A percentile compares a stretch with the other conserved stretches of the same genome.
These are phyloP conservation scores for Trogon melanurus DNA, from an alignment of 2,113 vertebrate genomes.

Conservation along the genomic window DNA sequence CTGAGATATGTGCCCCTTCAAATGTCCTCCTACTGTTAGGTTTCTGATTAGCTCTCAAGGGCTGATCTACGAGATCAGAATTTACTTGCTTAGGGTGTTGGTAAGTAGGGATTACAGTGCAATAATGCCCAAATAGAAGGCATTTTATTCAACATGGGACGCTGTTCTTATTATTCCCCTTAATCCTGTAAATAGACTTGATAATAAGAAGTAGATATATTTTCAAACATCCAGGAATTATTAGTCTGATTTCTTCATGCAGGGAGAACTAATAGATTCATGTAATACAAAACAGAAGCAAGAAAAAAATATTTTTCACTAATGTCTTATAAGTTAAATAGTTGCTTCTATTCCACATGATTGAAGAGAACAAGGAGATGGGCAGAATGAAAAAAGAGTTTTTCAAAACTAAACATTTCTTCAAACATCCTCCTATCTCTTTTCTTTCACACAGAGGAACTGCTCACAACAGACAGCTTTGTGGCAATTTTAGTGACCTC, in stretches of 20 bases:
- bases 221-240: constrained; percentile 26
- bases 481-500: constrained; percentile 30
- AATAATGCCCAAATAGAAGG: background rate
- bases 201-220: constrained; percentile 13
- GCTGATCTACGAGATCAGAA: background rate
- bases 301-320: constrained; percentile 21
- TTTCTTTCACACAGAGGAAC: background rate
- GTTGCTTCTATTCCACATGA: constrained; percentile 12
- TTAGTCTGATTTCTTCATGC: constrained; percentile 26
- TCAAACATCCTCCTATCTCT: background rate
- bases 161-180: background rate
- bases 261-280: background rate
- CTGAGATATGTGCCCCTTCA: constrained; percentile 7
- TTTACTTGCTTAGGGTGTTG: background rate
- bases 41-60: constrained; percentile 6
- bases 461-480: background rate
- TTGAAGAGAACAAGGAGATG: constrained; percentile 20
- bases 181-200: constrained; percentile 14
- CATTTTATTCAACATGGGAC: background rate
- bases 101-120: background rate
- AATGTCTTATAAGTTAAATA: constrained; percentile 10
- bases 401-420: constrained; percentile 2
- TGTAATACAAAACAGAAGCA: constrained; percentile 18
- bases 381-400: constrained; percentile 9
- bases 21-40: background rate